phyloP scores from a whole-genome alignment of 92 coral and sea anemone species.

The Bergia puertoricense region DNA sequence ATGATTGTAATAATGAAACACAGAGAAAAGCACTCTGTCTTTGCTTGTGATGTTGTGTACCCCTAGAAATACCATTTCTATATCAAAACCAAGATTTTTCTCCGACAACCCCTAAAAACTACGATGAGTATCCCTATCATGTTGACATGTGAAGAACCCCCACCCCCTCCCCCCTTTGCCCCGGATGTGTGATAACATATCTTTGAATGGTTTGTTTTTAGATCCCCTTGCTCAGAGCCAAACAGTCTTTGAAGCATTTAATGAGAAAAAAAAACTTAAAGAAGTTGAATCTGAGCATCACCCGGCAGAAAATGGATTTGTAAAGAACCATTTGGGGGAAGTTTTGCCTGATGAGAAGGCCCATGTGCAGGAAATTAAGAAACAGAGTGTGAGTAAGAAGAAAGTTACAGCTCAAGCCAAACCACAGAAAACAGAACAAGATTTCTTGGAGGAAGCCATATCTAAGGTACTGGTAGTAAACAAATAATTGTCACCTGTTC shows the following conservation, averaged over 20 bases:
- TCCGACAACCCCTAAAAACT: too few relatives aligned
- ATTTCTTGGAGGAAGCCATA: constrained; percentile 68
- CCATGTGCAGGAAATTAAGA: constrained; percentile 39
- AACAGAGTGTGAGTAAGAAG: constrained; percentile 38
- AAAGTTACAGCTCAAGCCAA: constrained; percentile 58
- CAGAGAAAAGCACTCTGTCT: too few relatives aligned
- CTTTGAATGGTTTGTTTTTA: constrained; percentile 13
- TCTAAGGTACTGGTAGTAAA: constrained; percentile 47
- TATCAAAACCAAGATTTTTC: too few relatives aligned
- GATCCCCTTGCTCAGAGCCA: constrained; percentile 86
- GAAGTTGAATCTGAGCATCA: constrained; percentile 18
- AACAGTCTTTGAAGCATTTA: constrained; percentile 85
- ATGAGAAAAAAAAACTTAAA: constrained; percentile 40
- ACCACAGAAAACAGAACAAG: constrained; percentile 74
- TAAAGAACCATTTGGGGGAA: constrained; percentile 45
- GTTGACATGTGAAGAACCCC: too few relatives aligned
- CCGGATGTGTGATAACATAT: too few relatives aligned
- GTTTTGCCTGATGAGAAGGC: constrained; percentile 27
- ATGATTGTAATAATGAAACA: too few relatives aligned
- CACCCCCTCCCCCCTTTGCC: too few relatives aligned
- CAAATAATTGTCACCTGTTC: too few relatives aligned
- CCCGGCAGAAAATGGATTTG: constrained; percentile 39
- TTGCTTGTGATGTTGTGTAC: too few relatives aligned
- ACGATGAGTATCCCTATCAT: too few relatives aligned
- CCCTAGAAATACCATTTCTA: too few relatives aligned